phyloP scores from a whole-genome alignment of 2,797 vertebrate species.

The Gymnothorax reevesii region DNA sequence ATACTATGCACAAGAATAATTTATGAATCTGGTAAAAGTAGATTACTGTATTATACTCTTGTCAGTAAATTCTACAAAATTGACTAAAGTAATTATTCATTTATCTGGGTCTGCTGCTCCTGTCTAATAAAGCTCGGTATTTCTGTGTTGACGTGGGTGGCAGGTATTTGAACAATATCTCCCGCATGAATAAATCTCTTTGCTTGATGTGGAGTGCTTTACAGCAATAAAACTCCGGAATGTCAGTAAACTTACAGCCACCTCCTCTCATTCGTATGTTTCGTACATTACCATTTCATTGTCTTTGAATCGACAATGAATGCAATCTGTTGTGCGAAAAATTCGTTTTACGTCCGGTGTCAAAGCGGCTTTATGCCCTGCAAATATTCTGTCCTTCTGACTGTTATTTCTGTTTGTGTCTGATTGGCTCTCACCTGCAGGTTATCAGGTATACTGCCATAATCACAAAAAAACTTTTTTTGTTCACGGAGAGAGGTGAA shows the following conservation, averaged over 20 bases:
- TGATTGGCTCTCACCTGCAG: not conserved
- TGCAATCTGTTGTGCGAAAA: too few relatives aligned
- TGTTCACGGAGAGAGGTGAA: not conserved
- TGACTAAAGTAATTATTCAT: not conserved
- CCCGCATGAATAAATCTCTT: not conserved
- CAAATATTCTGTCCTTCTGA: not conserved
- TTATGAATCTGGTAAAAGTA: not conserved
- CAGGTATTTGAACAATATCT: not conserved
- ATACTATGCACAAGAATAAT: not conserved
- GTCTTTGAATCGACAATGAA: too few relatives aligned
- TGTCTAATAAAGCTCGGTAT: not conserved
- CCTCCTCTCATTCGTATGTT: not conserved
- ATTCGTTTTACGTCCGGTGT: too few relatives aligned
- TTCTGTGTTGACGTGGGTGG: not conserved
- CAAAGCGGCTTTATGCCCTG: not conserved
- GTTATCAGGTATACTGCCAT: not conserved
- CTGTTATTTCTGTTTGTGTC: not conserved
- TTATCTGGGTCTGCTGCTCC: not conserved
- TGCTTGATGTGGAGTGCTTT: not conserved
- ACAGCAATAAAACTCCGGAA: not conserved
- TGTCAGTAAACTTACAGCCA: not conserved
- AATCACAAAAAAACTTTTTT: not conserved
- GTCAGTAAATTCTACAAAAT: not conserved
- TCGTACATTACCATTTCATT: too few relatives aligned
- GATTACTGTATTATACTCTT: not conserved